Evolutionary conservation across 2,797 vertebrate genomes (phyloP), one percentile per base, ranked within the genome.

Genomic region (Danio aesculapii): DNA sequence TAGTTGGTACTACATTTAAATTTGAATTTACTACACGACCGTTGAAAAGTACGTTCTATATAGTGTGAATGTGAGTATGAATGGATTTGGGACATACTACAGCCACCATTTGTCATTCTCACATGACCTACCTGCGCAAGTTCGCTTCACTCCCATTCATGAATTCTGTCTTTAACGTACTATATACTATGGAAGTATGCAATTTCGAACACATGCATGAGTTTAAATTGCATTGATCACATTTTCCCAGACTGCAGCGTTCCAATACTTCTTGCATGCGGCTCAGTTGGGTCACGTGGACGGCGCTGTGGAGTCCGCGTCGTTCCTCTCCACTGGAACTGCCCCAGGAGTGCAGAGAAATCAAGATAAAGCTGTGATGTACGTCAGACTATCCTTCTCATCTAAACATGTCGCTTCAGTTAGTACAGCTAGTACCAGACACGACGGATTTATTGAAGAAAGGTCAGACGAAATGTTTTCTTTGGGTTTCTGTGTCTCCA

Each of bases 301-400:
- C 21, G 96, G 94, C 0, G 93, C 94, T 0, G 84, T 98, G 81
- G 91, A 95, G 79, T 94, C 93, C 0, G 96, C 96, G 1, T 90
- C 92, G 64, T 95, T 94, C 89, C 96, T 97, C 57, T 94, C 95
- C 5, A 95, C 94, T 14, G 98, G 97, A 90, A 93, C 90, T 84
- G 92, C 97, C 89, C 85, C 89, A 74, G 94, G 92, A 12, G 94
- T 97, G 85, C 90, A 92, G 17, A 93, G 93, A 85, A 94, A 99
- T 83, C 93, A 91, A 2, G 90, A 94, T 89, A 94, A 91, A 84
- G 97, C 97, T 19, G 95, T 98, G 71, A 91, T 94, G 97, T 99
- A 94, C 95, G 95, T 87, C 78, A 85, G 12, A n/a, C 5, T 47
- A 17, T 43, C 0, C 2, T n/a, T 58, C 30, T 50, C 21, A 8